Evolutionary conservation across 1,140 invertebrate species (phyloP), one percentile per base, ranked within the genome.

Genomic region (Bombus superbus): DNA sequence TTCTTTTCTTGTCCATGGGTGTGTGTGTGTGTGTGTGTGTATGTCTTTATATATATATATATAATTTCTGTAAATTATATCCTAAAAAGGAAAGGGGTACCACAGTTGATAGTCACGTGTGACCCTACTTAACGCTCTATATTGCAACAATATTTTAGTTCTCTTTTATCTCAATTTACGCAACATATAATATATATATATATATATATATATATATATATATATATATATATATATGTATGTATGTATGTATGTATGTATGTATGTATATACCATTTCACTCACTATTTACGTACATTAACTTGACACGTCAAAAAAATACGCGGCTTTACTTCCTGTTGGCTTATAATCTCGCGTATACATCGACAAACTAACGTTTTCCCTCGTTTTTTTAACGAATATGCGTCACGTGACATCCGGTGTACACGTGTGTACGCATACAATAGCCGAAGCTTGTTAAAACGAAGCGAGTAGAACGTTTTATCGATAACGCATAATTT

Each of bases 141-240:
- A 89, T 90, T 88, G 86, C 88, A 91, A 92, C 89, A 90, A 92
- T 89, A 73, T 92, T 84, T 77, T 53, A 35, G 82, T 89, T 86
- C 59, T 90, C 76, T 86, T 75, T 86, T 18, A 71, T 81, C 73
- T 76, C 82, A 64, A 73, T 72, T 68, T 62, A 81, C 59, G 15
- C 71, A 80, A 68, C 53, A 85, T 78, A 71, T 83, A 47, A 44
- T 72, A 32, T 83, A 18, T 82, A 47, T 66, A 53, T 75, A 66
- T 75, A 32, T 35, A 44, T 59, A 59, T 53, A 32, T 76, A 13
- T 53, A 13, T 53, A 13, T n/a, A n/a, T n/a, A n/a, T n/a, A n/a
- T n/a, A n/a, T n/a, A n/a, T 79, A 64, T 81, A 59, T 79, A 79
- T 85, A 47, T 78, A 78, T 72, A 47, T 73, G n/a, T 78, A 71